Conservation (phyloP, 2,797 vertebrate genomes). For the Leontopithecus rosalia region DNA sequence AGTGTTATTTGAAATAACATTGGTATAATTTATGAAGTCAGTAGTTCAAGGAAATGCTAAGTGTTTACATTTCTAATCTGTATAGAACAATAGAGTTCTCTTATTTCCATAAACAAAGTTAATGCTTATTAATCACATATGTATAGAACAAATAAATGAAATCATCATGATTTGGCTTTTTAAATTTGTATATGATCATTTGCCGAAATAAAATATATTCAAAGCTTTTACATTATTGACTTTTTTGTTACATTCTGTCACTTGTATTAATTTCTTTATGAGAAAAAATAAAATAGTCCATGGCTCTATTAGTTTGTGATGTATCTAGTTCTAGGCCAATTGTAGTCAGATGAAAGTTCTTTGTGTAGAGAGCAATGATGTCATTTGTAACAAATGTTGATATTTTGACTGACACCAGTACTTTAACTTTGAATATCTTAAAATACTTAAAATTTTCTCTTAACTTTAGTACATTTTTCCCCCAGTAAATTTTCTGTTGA, state of each 20-base stretch:
- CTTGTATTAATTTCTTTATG: conserved; percentile 60
- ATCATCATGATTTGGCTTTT: conserved; percentile 63
- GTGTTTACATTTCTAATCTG: conserved; percentile 84
- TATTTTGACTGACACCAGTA: conserved; percentile 56
- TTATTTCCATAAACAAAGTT: conserved; percentile 76
- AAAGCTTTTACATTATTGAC: conserved; percentile 44
- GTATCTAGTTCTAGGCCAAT: conserved; percentile 42
- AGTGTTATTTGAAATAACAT: conserved; percentile 64
- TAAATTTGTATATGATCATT: conserved; percentile 65
- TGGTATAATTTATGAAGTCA: conserved; percentile 79
- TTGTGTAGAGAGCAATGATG: conserved; percentile 12
- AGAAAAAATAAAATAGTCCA: conserved; percentile 54
- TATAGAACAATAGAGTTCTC: conserved; percentile 78
- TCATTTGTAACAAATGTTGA: conserved; percentile 63
- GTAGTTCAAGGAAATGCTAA: conserved; percentile 79
- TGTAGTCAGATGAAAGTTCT: conserved; percentile 3
- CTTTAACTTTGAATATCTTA: conserved; percentile 45
- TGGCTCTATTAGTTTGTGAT: conserved; percentile 22
- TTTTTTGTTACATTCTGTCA: conserved; percentile 57
- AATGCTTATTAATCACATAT: conserved; percentile 78
- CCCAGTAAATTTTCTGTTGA: conserved; percentile 23
- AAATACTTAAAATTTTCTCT: conserved; percentile 48
- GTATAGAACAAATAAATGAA: conserved; percentile 75
- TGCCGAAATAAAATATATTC: conserved; percentile 62
- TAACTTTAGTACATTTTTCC: conserved; percentile 33